Evolutionary conservation across 2,113 vertebrate genomes (phyloP), one percentile per base, ranked within the genome.

Genomic region (Uropsilus gracilis): DNA sequence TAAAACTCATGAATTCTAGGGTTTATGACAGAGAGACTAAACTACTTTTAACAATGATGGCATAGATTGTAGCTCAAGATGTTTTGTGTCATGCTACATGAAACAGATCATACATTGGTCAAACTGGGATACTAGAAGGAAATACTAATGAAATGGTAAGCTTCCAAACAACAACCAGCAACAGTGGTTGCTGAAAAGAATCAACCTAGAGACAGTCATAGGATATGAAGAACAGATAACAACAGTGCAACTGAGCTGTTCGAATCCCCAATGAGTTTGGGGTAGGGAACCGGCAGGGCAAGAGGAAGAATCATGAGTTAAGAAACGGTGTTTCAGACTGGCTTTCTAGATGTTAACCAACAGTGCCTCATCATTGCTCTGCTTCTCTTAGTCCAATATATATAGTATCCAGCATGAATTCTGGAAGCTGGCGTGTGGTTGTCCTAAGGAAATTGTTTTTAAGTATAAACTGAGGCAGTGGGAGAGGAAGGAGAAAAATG

Each of bases 1-100:
- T 81, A 96, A 96, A 88, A 53, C 77, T 75, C 80, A 93, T 93
- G 87, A 97, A 95, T 92, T 94, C 55, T 76, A 87, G n/a, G 34
- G 76, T 68, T 85, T 46, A 42, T 39, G 76, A 96, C 14, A 89
- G 93, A 96, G 88, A 96, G n/a, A 55, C 55, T 96, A 91, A 97
- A 97, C 93, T 39, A 71, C 85, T 4, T 18, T 97, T 97, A 96
- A 88, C 2, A 37, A 59, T 30, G 55, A 37, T 94, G 93, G 66
- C 83, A 89, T 50, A 78, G 89, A 83, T 76, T 76, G 71, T 14
- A 13, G 72, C 66, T 95, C 34, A 20, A 80, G 77, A 71, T 22
- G 8, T 34, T 83, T 37, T 77, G 85, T 97, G 77, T 66, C 90
- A 59, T 76, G 16, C 66, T 46, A 46, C 71, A 48, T 0, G 78